phyloP scores from a whole-genome alignment of 2,113 vertebrate species.

The Nannobrachium achirus region DNA sequence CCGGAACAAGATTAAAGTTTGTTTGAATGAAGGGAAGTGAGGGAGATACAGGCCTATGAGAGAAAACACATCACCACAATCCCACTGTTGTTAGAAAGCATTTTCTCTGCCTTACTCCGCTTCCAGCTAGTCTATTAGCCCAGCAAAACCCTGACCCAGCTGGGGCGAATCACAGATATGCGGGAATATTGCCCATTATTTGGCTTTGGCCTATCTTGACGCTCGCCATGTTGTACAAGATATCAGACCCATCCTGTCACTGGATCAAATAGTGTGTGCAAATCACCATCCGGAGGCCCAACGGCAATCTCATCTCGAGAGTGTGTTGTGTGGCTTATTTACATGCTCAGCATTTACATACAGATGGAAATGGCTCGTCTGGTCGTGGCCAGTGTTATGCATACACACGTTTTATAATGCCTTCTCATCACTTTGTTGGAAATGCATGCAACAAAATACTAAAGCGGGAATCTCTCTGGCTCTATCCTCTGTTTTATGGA shows the following conservation, averaged over 20 bases:
- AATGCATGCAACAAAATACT: slow-evolving; percentile 38
- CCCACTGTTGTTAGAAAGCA: slow-evolving; percentile 68
- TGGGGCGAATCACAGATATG: slow-evolving; percentile 48
- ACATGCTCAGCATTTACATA: slow-evolving; percentile 75
- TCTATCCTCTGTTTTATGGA: slow-evolving; percentile 28
- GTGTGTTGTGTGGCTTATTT: slow-evolving; percentile 57
- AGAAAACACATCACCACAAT: slow-evolving; percentile 66
- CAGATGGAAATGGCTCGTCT: slow-evolving; percentile 70
- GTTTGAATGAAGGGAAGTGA: slow-evolving; percentile 60
- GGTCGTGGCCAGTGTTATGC: slow-evolving; percentile 60
- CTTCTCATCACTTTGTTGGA: slow-evolving; percentile 68
- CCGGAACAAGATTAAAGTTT: slow-evolving; percentile 70
- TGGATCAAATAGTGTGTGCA: slow-evolving; percentile 58
- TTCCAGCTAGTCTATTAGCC: slow-evolving; percentile 60
- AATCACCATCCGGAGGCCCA: slow-evolving; percentile 59
- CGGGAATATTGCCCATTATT: slow-evolving; percentile 49
- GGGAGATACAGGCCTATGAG: slow-evolving; percentile 48
- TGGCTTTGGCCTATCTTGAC: slow-evolving; percentile 40
- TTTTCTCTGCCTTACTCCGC: slow-evolving; percentile 55
- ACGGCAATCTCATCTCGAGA: slow-evolving; percentile 43
- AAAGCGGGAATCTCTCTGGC: slow-evolving; percentile 48
- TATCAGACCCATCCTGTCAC: slow-evolving; percentile 54
- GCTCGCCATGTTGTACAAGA: slow-evolving; percentile 54
- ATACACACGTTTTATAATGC: slow-evolving; percentile 63
- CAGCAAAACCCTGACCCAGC: slow-evolving; percentile 44